A percentile compares a stretch with the other conserved stretches of the same genome.
Conservation (phyloP, 2,888 invertebrate genomes). For the Cybosia mesomella region DNA sequence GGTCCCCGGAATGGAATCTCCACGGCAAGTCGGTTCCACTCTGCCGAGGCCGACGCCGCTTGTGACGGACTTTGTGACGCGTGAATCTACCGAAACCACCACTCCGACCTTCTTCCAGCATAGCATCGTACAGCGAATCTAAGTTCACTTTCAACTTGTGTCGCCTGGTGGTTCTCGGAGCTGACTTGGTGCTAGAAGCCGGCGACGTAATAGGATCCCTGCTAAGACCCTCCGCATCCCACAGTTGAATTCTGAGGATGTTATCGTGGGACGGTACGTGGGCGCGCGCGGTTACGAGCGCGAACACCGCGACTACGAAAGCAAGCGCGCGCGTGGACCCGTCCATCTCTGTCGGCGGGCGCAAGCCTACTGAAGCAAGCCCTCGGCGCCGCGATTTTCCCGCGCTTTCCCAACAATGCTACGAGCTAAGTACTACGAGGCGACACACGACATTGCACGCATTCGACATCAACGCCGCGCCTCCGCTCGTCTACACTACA, state of each 20-base stretch:
- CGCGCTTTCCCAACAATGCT: conserved; percentile 85
- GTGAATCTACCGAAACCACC: conserved; percentile 75
- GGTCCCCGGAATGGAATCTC: conserved; percentile 85
- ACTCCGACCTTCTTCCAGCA: conserved; percentile 77
- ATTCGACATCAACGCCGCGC: conserved; percentile 71
- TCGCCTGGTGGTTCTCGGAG: conserved; percentile 52
- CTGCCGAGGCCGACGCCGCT: conserved; percentile 80
- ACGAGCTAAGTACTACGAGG: conserved; percentile 57
- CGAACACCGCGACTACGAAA: conserved; percentile 71
- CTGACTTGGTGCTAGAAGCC: conserved; percentile 50
- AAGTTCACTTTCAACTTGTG: conserved; percentile 76
- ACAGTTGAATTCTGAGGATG: conserved; percentile 81
- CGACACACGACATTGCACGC: conserved; percentile 45
- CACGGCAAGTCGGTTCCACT: conserved; percentile 77
- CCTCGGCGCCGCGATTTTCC: conserved; percentile 70
- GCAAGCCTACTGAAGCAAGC: conserved; percentile 79
- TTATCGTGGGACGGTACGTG: conserved; percentile 81
- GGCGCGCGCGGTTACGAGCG: conserved; percentile 76
- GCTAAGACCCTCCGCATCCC: conserved; percentile 83
- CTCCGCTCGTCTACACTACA: conserved; percentile 44
- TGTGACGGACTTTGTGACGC: conserved; percentile 80
- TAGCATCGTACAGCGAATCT: conserved; percentile 76
- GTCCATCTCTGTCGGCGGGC: conserved; percentile 79
- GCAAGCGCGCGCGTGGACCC: conserved; percentile 70
- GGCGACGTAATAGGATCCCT: conserved; percentile 68